Percentiles rank a stretch among this genome's conserved stretches.
These are phyloP conservation scores for Dolichopus griseipennis DNA, from an alignment of 2,888 invertebrate species.

Conservation along the genomic window DNA sequence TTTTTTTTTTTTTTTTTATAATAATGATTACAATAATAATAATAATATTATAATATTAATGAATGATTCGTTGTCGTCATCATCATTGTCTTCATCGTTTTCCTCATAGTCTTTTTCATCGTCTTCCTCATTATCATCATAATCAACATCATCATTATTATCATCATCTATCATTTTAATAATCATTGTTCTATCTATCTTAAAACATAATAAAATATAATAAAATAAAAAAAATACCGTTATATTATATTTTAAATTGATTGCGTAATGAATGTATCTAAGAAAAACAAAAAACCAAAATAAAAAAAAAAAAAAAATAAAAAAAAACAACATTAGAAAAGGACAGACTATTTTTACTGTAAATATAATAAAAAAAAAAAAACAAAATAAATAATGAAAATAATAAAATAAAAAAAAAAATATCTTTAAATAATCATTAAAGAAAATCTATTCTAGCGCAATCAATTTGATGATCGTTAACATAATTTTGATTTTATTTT, in stretches of 20 bases:
- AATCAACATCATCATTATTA: too few species aligned
- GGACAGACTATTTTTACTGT: not conserved
- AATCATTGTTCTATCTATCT: too few species aligned
- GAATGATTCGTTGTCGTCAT: not conserved
- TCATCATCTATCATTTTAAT: too few species aligned
- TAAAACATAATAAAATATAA: too few species aligned
- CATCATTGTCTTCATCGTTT: not conserved
- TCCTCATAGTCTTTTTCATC: too few species aligned
- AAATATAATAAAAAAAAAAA: not conserved
- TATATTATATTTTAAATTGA: not conserved
- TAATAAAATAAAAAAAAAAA: not conserved
- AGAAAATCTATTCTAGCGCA: constrained; percentile 4
- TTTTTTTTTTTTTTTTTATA: not conserved
- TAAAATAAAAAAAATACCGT: too few species aligned
- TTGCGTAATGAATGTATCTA: not conserved
- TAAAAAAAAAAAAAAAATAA: not conserved
- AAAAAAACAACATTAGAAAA: not conserved
- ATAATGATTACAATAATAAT: not conserved
- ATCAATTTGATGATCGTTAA: constrained; percentile 6
- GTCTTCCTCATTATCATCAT: too few species aligned
- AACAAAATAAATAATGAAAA: not conserved
- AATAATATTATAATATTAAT: not conserved
- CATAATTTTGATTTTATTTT: not conserved
- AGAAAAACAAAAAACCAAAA: not conserved
- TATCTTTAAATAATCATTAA: constrained; percentile 3